Evolutionary conservation across 2,113 vertebrate species (phyloP).

Genomic region (Caloenas nicobarica): DNA sequence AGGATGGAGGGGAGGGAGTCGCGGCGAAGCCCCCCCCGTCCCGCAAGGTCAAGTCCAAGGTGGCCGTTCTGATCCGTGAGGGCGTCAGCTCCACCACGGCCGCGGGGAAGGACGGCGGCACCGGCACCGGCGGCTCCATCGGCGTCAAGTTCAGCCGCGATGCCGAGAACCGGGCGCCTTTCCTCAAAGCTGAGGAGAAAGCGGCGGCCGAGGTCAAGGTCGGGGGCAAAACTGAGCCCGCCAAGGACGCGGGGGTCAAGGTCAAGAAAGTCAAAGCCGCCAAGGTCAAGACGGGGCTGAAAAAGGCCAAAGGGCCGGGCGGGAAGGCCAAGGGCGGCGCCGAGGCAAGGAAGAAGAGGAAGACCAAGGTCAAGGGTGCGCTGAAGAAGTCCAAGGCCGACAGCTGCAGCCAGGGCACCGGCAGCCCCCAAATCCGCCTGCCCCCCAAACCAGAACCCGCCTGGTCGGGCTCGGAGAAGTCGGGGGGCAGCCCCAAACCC

Average conservation of each 20-base stretch:
- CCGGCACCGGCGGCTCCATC: conserved; percentile 79
- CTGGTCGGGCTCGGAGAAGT: conserved; percentile 71
- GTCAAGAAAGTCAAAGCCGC: conserved; percentile 39
- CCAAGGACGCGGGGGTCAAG: conserved; percentile 11
- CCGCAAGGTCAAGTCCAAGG: conserved; percentile 91
- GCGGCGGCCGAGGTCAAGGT: background rate
- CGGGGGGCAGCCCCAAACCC: conserved; percentile 72
- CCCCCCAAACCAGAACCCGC: conserved; percentile 23
- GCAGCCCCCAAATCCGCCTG: conserved; percentile 20
- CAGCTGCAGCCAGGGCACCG: conserved; percentile 69
- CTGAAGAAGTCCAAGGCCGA: conserved; percentile 76
- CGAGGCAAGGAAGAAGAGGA: conserved; percentile 48
- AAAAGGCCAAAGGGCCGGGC: background rate
- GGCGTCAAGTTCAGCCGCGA: conserved; percentile 91
- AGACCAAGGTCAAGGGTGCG: conserved; percentile 25
- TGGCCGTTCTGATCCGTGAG: conserved; percentile 88
- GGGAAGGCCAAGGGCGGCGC: background rate
- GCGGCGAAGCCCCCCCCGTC: conserved; percentile 26
- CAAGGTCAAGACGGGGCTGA: conserved; percentile 8
- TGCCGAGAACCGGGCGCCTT: conserved; percentile 89
- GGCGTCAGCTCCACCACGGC: conserved; percentile 89
- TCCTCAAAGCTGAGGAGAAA: conserved; percentile 81
- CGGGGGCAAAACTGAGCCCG: conserved; percentile 30
- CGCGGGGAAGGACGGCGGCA: conserved; percentile 66
- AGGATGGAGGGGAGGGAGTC: conserved; percentile 31